Evolutionary conservation across 1,140 invertebrate genomes (phyloP), one percentile per base, ranked within the genome.

Genomic region (Popillia japonica): DNA sequence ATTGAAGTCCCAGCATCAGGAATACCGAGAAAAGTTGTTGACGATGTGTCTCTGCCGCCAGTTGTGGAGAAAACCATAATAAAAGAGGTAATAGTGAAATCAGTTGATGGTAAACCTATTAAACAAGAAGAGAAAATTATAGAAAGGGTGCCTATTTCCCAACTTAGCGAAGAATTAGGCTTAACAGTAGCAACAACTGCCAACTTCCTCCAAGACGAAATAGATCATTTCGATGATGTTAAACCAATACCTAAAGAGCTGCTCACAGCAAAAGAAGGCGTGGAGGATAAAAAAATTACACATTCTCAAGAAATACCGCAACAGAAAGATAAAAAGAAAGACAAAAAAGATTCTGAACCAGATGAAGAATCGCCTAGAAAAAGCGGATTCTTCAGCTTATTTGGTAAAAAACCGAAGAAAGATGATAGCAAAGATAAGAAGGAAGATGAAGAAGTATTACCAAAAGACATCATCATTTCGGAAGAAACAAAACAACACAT

Each of bases 331-430:
- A 76, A 55, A 74, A 40, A 17, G 17, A 76, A 48, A 42, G 41
- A 20, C 14, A 42, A 41, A 75, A 41, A 42, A 20, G 73, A 76
- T 41, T 20, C 20, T 22, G 40, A 77, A 48, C 6, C 40, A 23
- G 34, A 72, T 17, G 77, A 77, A 27, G 27, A 44, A 14, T 75
- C 73, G 10, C 1, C 72, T 11, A 75, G 78, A 72, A 78, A 80
- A 40, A 74, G 78, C 59, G 79, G 78, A 79, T 78, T 77, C 48
- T 79, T 79, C 44, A 68, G 72, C 9, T 79, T 80, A 10, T 80
- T 79, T 23, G 79, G 79, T 40, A 78, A 78, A 23, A 78, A 79
- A 72, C 17, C 20, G 11, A n/a, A 81, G 78, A 77, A 80, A 76
- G 78, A 77, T 11, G 72, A 74, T 10, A 14, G 40, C 6, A 40